Conservation (phyloP, 2,113 vertebrate genomes). For the Pardalotus punctatus region DNA sequence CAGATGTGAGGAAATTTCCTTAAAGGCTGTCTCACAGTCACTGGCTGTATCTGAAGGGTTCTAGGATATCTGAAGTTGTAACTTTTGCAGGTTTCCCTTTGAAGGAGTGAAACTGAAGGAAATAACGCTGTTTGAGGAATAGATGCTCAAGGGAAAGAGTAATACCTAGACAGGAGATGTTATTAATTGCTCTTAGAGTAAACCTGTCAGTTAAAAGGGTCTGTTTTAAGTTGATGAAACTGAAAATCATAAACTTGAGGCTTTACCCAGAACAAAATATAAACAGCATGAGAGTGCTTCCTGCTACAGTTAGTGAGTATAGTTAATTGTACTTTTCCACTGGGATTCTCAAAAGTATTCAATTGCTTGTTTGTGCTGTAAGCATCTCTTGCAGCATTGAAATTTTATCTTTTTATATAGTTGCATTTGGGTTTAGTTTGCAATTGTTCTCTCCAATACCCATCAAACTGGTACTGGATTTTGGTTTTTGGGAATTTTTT, state of each 20-base stretch:
- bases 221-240: constrained; percentile 8
- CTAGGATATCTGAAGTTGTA: neutral
- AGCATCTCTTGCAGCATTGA: fast-evolving
- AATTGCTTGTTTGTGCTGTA: neutral
- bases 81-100: neutral
- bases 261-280: neutral
- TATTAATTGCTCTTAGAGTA: neutral
- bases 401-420: neutral
- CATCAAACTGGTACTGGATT: neutral
- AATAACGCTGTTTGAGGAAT: neutral
- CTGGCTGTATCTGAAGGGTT: neutral
- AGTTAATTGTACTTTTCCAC: neutral
- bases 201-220: neutral
- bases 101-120: neutral
- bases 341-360: neutral
- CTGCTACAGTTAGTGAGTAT: neutral
- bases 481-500: neutral
- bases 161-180: neutral
- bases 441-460: neutral
- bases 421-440: neutral
- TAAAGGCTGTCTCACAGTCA: neutral
- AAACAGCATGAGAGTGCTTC: neutral
- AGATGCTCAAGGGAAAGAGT: neutral
- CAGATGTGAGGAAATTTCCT: neutral
- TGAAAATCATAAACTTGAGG: constrained; percentile 6